Evolutionary conservation across 1,140 invertebrate genomes (phyloP).

Genomic region (Drosophila miranda): DNA sequence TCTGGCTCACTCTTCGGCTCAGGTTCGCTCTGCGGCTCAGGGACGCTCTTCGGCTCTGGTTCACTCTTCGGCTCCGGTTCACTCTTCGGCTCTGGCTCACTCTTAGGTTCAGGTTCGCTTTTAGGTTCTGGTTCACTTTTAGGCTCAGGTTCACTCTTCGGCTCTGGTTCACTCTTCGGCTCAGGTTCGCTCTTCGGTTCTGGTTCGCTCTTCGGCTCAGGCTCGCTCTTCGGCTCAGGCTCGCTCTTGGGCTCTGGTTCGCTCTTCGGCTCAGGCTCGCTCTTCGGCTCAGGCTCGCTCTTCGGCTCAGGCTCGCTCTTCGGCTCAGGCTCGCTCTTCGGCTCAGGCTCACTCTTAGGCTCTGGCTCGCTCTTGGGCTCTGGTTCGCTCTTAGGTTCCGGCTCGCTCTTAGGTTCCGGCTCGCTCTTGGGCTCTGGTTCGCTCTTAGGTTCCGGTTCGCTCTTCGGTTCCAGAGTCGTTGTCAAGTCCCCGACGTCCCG

Average conservation of each 20-base stretch:
- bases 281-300: constrained; percentile 83
- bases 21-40: constrained; percentile 82
- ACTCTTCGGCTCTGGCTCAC: no score
- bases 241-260: constrained; percentile 26
- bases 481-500: constrained; percentile 83
- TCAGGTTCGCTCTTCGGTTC: constrained; percentile 57
- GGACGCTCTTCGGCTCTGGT: constrained; percentile 83
- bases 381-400: constrained; percentile 77
- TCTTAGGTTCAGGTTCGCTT: no score
- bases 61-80: constrained; percentile 82
- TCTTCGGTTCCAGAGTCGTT: constrained; percentile 53
- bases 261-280: constrained; percentile 79
- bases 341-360: constrained; percentile 82
- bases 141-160: constrained; percentile 64
- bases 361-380: constrained; percentile 82
- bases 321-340: constrained; percentile 82
- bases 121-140: constrained; percentile 60
- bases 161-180: constrained; percentile 62
- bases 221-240: constrained; percentile 71
- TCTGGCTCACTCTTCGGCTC: constrained; percentile 83
- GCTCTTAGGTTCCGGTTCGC: constrained; percentile 53
- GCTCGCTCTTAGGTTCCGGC: constrained; percentile 67
- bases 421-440: constrained; percentile 61
- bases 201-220: constrained; percentile 82
- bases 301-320: constrained; percentile 83